Evolutionary conservation across 1,140 invertebrate species (phyloP).

Genomic region (Lutraria rhynchaena): DNA sequence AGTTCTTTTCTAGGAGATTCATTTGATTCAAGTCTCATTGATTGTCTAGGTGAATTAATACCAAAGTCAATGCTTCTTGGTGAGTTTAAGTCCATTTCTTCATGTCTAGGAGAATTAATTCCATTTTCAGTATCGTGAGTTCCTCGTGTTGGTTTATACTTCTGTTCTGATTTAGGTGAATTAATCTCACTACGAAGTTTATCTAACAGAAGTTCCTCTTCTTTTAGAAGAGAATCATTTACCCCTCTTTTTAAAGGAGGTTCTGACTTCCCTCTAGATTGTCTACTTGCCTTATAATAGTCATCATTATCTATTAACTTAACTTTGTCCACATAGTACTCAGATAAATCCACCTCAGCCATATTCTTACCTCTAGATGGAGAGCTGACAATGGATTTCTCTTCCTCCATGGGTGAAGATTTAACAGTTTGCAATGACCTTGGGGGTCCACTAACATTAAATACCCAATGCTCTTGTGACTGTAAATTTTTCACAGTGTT

Average conservation of each 20-base stretch:
- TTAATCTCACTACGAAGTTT: conserved; percentile 7
- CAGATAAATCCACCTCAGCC: conserved; percentile 22
- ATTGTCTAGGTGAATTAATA: conserved; percentile 50
- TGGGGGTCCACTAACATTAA: conserved; percentile 49
- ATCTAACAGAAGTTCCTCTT: conserved; percentile 3
- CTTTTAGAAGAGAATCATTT: not conserved
- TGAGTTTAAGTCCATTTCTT: conserved; percentile 6
- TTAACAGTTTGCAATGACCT: conserved; percentile 10
- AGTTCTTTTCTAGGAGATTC: conserved; percentile 46
- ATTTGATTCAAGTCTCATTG: conserved; percentile 2
- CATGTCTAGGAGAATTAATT: conserved; percentile 31
- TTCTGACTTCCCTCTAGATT: conserved; percentile 46
- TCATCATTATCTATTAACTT: conserved; percentile 22
- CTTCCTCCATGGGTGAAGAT: conserved; percentile 36
- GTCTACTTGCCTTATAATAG: conserved; percentile 1
- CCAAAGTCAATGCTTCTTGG: conserved; percentile 21
- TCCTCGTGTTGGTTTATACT: not conserved
- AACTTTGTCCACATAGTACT: conserved; percentile 32
- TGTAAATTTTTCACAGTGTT: conserved; percentile 60
- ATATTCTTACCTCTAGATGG: conserved; percentile 15
- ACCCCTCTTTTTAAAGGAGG: not conserved
- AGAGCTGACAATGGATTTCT: conserved; percentile 4
- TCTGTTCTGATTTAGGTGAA: conserved; percentile 11
- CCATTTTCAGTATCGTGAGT: not conserved
- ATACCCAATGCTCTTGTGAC: conserved; percentile 70